phyloP scores from a whole-genome alignment of 2,797 vertebrate genomes.

The Carcharodon carcharias region DNA sequence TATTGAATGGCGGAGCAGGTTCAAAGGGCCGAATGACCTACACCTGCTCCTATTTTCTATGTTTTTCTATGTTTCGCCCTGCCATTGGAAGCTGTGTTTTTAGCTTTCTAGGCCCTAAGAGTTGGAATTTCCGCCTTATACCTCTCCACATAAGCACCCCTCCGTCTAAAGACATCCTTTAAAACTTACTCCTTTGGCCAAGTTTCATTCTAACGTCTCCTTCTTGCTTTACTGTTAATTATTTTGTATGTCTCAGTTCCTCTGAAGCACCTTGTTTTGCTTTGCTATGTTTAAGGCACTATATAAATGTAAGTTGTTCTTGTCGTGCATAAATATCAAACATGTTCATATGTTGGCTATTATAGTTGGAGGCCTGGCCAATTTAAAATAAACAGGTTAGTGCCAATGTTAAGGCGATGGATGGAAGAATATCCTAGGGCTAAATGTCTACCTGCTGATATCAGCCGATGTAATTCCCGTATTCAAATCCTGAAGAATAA shows the following conservation, averaged over 20 bases:
- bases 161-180: not conserved
- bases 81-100: not conserved
- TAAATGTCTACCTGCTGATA: not conserved
- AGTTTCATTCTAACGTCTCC: not conserved
- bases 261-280: not conserved
- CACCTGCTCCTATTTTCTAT: too few species aligned
- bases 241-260: not conserved
- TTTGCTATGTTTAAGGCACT: not conserved
- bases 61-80: not conserved
- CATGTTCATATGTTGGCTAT: not conserved
- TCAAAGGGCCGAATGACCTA: too few species aligned
- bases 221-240: not conserved
- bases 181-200: too few species aligned
- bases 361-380: not conserved
- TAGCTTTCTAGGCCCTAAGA: not conserved
- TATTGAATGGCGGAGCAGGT: too few species aligned
- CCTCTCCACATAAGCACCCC: too few species aligned
- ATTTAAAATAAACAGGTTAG: not conserved
- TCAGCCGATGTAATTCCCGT: not conserved
- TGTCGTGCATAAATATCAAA: not conserved
- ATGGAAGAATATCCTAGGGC: not conserved
- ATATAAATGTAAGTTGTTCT: not conserved
- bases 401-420: not conserved
- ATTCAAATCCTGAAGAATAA: not conserved
- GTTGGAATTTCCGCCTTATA: not conserved